These are phyloP conservation scores for Thyatira batis DNA, from an alignment of 2,888 invertebrate genomes.

Conservation along the genomic window DNA sequence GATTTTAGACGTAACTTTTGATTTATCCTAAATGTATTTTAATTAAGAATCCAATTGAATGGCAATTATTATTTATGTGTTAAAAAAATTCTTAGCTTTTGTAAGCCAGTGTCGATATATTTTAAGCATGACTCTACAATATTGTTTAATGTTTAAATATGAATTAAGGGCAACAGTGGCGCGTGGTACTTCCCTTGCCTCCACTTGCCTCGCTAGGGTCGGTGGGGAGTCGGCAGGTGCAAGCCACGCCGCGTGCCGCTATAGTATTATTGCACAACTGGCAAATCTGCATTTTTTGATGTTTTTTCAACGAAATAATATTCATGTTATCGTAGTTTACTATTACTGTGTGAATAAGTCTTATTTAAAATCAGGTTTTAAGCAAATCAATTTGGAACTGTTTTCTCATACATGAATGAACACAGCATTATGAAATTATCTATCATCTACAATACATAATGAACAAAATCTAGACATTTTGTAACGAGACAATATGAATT, in stretches of 20 bases:
- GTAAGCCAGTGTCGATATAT: slow-evolving; percentile 65
- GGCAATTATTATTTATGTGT: slow-evolving; percentile 62
- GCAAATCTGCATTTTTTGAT: slow-evolving; percentile 74
- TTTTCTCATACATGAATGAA: slow-evolving; percentile 71
- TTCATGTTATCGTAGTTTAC: slow-evolving; percentile 74
- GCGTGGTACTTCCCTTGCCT: slow-evolving; percentile 19
- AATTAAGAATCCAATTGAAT: slow-evolving; percentile 72
- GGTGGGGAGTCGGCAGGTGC: not conserved
- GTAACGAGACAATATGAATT: slow-evolving; percentile 70
- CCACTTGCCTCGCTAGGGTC: slow-evolving; percentile 1
- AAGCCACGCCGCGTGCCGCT: slow-evolving; percentile 17
- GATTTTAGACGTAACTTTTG: slow-evolving; percentile 65
- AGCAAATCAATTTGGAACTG: slow-evolving; percentile 78
- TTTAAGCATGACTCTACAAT: slow-evolving; percentile 59
- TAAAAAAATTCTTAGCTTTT: slow-evolving; percentile 63
- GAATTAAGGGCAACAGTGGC: slow-evolving; percentile 68
- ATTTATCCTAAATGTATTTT: slow-evolving; percentile 65
- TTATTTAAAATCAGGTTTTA: slow-evolving; percentile 78
- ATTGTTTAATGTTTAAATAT: slow-evolving; percentile 63
- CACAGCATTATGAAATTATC: slow-evolving; percentile 76
- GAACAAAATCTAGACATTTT: slow-evolving; percentile 69
- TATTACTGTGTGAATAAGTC: slow-evolving; percentile 73
- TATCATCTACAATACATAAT: slow-evolving; percentile 45
- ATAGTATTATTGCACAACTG: slow-evolving; percentile 60
- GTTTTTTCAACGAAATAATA: slow-evolving; percentile 76